Evolutionary conservation across 2,113 vertebrate genomes (phyloP).

Genomic region (Apeltes quadracus): DNA sequence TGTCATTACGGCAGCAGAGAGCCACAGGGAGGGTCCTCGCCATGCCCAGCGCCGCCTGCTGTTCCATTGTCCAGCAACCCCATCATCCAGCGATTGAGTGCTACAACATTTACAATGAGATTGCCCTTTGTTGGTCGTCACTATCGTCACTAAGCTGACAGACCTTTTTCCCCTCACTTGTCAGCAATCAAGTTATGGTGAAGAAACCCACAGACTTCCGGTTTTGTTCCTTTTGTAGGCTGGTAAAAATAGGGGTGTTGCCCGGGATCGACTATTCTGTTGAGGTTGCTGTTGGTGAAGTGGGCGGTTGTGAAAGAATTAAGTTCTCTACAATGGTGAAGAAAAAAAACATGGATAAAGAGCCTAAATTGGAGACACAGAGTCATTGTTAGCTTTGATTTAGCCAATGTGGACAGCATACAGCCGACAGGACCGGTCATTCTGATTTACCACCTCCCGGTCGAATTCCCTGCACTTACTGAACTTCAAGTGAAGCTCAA

Average conservation of each 20-base stretch:
- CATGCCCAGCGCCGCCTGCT: constrained; percentile 71
- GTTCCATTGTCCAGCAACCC: constrained; percentile 75
- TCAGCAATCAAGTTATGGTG: constrained; percentile 79
- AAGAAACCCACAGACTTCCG: constrained; percentile 64
- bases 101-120: constrained; percentile 77
- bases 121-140: constrained; percentile 73
- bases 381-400: constrained; percentile 53
- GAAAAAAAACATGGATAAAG: constrained; percentile 61
- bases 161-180: constrained; percentile 77
- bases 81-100: constrained; percentile 75
- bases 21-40: constrained; percentile 69
- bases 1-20: constrained; percentile 71
- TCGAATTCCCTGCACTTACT: constrained; percentile 27
- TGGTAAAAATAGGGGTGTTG: constrained; percentile 48
- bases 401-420: constrained; percentile 32
- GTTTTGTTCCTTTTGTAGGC: constrained; percentile 70
- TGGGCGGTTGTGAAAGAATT: constrained; percentile 70
- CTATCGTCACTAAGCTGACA: constrained; percentile 75
- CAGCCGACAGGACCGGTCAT: constrained; percentile 38
- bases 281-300: constrained; percentile 76
- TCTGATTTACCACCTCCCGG: constrained; percentile 45
- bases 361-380: constrained; percentile 49
- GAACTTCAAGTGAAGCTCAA: constrained; percentile 12
- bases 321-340: constrained; percentile 47
- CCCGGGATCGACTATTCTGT: constrained; percentile 71